Percentiles rank a stretch among this genome's conserved stretches.
phyloP scores from a whole-genome alignment of 2,888 invertebrate genomes.

The Autographa pulchrina region DNA sequence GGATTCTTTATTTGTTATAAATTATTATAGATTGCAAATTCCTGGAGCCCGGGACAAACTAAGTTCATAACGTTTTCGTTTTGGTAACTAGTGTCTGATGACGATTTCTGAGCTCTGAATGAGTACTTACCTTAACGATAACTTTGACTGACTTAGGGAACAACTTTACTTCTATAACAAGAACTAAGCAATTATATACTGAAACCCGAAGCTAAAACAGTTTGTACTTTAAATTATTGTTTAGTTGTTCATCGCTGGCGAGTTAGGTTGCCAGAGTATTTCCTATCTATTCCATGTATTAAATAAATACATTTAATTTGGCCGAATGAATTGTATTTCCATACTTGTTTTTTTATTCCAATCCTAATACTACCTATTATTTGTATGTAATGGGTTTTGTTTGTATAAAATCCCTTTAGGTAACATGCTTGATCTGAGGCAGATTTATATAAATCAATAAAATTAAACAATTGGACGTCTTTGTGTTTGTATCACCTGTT shows the following conservation, averaged over 20 bases:
- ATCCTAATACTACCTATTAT: conserved; percentile 47
- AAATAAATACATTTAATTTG: conserved; percentile 32
- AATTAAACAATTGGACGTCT: conserved; percentile 38
- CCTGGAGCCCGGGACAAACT: too few relatives aligned
- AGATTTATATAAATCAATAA: conserved; percentile 67
- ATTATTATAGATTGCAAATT: too few relatives aligned
- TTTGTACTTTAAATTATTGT: too few relatives aligned
- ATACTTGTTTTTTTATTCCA: conserved; percentile 21
- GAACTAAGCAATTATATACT: too few relatives aligned
- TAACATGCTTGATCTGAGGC: conserved; percentile 66
- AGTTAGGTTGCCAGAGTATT: background rate
- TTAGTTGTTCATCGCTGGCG: conserved; percentile 8
- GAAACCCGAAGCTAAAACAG: too few relatives aligned
- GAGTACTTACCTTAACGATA: too few relatives aligned
- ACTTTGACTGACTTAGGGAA: too few relatives aligned
- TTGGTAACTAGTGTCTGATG: too few relatives aligned
- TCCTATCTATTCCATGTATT: conserved; percentile 22
- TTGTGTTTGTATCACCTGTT: background rate
- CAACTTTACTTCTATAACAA: too few relatives aligned
- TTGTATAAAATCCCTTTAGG: conserved; percentile 42
- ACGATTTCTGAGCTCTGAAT: too few relatives aligned
- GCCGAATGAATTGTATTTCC: conserved; percentile 19
- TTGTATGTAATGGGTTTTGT: conserved; percentile 40
- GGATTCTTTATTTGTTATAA: too few relatives aligned
- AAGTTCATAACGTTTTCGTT: too few relatives aligned